Evolutionary conservation across 2,797 vertebrate species (phyloP), one percentile per base, ranked within the genome.

Genomic region (Pitangus sulphuratus): DNA sequence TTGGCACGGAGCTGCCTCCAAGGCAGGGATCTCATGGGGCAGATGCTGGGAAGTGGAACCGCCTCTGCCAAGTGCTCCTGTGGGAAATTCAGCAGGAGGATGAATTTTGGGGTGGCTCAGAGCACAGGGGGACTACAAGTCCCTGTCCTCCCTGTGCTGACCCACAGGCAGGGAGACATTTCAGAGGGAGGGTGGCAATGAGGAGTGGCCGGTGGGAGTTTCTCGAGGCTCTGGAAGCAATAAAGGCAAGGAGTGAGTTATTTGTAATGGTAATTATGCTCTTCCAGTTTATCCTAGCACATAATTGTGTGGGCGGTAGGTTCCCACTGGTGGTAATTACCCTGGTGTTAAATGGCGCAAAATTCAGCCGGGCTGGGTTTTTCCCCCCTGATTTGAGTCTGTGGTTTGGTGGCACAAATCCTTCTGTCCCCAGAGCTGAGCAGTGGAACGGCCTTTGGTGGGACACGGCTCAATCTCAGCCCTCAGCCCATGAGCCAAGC

Each of bases 251-350:
- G 40, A 93, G 89, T 68, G 78, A 88, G 87, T 96, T 96, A 91
- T 96, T 97, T 96, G 97, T 95, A 92, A 95, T 86, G 71, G 96
- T 92, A 97, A 96, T 97, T 96, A 90, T 3, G 21, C 90, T 89
- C 82, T 87, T 93, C 94, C 88, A 90, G 95, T 95, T 96, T 96
- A 96, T 95, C 93, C 95, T 94, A 93, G 92, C 96, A 88, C 80
- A 76, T 93, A 95, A 89, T 96, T 93, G 93, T 91, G 94, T 96
- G 96, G 95, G 95, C n/a, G 82, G 87, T 57, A 91, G 93, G 93
- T 96, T 97, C 97, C 91, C 95, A 96, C 53, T 90, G 95, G 95
- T 95, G 87, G 96, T 95, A 93, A 97, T 97, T 97, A 96, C 95
- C 95, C 91, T 48, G 89, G 93, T 92, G 71, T 88, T 93, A 92